Evolutionary conservation across 2,888 invertebrate species (phyloP), one percentile per base, ranked within the genome.

Genomic region (Zaprionus obscuricornis): DNA sequence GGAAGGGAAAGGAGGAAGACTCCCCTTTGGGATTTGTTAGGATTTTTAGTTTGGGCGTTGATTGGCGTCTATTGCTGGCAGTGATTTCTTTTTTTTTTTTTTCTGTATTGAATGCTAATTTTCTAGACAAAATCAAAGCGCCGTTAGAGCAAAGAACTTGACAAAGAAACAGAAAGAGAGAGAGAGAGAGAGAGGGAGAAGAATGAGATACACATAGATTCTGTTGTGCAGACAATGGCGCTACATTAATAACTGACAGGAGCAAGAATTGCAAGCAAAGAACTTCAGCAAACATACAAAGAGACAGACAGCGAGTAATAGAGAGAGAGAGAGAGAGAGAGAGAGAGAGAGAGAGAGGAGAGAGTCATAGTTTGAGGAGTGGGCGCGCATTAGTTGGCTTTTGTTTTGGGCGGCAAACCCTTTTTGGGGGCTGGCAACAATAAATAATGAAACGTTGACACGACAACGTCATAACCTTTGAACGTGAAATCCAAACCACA

Each of bases 401-500:
- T 78, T 82, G 85, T 78, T 82, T 83, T 79, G 66, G 59, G 51
- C 55, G 68, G 83, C 73, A 72, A 88, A 82, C 84, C 87, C 88
- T 86, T 86, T 87, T 83, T 29, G 31, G 13, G 39, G 36, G 51
- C 56, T 34, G 24, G 49, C 68, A 76, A 87, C 79, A 85, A 88
- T 88, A 88, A 88, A 88, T 86, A 87, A 88, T 86, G 74, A 82
- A 88, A 88, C 76, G 86, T 84, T 88, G 88, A 88, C 88, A 88
- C 84, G 88, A 86, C 88, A 81, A 86, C 87, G 87, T 88, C 87
- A 86, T 88, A 88, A 88, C 88, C 88, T 88, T 88, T 88, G 88
- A 88, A 88, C 88, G 86, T 86, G 84, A 86, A 85, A 83, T 74
- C 57, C 51, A 58, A 47, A 40, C 42, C 46, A 37, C 27, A 40